phyloP scores from a whole-genome alignment of 2,113 vertebrate species.

The Phaethornis superciliosus region DNA sequence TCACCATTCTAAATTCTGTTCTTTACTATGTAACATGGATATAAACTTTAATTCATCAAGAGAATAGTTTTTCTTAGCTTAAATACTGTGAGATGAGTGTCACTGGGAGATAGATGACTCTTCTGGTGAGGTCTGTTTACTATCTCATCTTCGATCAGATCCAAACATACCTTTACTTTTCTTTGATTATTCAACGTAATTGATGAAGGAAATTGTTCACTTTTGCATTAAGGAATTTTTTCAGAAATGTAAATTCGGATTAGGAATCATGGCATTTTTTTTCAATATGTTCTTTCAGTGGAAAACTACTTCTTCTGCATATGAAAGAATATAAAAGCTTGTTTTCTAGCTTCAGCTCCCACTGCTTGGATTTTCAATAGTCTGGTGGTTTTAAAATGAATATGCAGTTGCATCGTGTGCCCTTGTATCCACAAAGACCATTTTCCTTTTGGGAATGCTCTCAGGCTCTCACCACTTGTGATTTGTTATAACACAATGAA shows the following conservation, averaged over 20 bases:
- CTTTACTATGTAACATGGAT: not conserved
- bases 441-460: not conserved
- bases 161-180: not conserved
- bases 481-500: not conserved
- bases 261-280: not conserved
- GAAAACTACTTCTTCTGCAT: not conserved
- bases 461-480: not conserved
- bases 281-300: not conserved
- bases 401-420: not conserved
- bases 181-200: not conserved
- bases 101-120: not conserved
- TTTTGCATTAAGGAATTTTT: not conserved
- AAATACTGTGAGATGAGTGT: not conserved
- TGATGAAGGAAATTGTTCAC: not conserved
- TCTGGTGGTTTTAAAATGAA: not conserved
- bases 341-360: not conserved
- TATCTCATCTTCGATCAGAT: not conserved
- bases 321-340: not conserved
- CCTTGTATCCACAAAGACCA: not conserved
- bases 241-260: not conserved
- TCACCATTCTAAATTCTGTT: not conserved
- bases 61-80: not conserved
- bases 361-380: conserved; percentile 6
- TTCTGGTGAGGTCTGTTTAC: not conserved
- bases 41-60: not conserved